Conservation (phyloP, 2,113 vertebrate genomes). For the Sigmodon hispidus region DNA sequence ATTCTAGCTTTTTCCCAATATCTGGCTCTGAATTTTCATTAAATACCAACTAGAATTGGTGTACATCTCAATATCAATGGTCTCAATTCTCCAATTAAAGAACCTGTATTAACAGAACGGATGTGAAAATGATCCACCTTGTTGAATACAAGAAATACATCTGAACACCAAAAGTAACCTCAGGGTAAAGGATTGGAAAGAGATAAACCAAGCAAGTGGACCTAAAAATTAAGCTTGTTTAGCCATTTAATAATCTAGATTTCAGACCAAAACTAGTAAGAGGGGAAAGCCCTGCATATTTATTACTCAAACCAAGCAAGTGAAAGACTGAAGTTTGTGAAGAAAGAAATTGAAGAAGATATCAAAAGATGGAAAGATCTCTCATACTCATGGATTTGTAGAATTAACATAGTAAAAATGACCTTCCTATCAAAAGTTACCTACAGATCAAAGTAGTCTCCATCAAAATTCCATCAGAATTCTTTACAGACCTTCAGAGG, state of each 20-base stretch:
- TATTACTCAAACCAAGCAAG: neutral
- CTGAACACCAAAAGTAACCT: neutral
- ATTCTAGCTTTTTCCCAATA: too few species aligned
- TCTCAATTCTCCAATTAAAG: neutral
- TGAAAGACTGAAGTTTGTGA: neutral
- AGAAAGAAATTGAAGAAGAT: neutral
- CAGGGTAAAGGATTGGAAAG: neutral
- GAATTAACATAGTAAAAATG: neutral
- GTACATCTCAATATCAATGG: neutral
- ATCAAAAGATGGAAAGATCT: neutral
- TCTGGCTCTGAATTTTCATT: too few species aligned
- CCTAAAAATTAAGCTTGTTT: neutral
- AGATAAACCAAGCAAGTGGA: neutral
- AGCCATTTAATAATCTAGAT: neutral
- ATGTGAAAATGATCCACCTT: neutral
- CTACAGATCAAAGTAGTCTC: neutral
- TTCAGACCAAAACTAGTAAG: neutral
- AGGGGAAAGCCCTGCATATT: neutral
- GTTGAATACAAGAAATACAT: neutral
- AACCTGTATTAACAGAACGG: neutral
- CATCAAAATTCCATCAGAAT: neutral
- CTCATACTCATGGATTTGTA: neutral
- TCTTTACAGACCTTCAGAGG: neutral
- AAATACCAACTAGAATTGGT: too few species aligned
- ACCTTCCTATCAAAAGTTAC: neutral